These are phyloP conservation scores for Lasiurus borealis DNA, from an alignment of 2,113 vertebrate genomes.

Conservation along the genomic window DNA sequence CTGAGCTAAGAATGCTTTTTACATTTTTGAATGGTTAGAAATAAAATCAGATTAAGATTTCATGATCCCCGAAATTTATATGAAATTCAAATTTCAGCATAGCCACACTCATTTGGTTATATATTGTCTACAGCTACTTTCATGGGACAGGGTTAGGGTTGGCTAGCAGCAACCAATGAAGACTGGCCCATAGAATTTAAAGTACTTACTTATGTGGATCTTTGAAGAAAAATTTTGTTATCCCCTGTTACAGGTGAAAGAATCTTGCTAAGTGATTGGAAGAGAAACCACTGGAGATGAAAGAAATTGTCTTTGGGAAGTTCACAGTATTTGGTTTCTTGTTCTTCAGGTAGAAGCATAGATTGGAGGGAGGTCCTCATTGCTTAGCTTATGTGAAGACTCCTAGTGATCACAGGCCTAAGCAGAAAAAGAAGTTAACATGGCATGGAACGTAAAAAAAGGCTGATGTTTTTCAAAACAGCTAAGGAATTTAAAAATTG, in stretches of 20 bases:
- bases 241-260: neutral
- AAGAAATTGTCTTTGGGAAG: constrained; percentile 32
- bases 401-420: constrained; percentile 64
- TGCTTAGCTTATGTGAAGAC: constrained; percentile 22
- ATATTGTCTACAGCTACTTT: neutral
- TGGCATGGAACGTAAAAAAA: constrained; percentile 28
- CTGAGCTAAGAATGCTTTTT: neutral
- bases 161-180: neutral
- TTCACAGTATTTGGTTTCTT: constrained; percentile 40
- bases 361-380: constrained; percentile 20
- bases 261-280: neutral
- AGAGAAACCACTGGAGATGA: neutral
- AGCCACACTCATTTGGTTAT: neutral
- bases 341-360: constrained; percentile 38
- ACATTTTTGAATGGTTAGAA: constrained; percentile 59
- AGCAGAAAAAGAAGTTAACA: constrained; percentile 58
- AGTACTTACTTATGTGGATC: neutral
- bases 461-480: constrained; percentile 69
- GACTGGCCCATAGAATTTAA: neutral
- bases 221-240: constrained; percentile 16
- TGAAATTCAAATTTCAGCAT: constrained; percentile 36
- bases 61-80: neutral
- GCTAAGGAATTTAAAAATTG: constrained; percentile 68
- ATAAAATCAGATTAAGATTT: constrained; percentile 52
- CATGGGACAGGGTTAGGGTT: neutral